Evolutionary conservation across 2,888 invertebrate species (phyloP).

Genomic region (Blastobasis lacticolella): DNA sequence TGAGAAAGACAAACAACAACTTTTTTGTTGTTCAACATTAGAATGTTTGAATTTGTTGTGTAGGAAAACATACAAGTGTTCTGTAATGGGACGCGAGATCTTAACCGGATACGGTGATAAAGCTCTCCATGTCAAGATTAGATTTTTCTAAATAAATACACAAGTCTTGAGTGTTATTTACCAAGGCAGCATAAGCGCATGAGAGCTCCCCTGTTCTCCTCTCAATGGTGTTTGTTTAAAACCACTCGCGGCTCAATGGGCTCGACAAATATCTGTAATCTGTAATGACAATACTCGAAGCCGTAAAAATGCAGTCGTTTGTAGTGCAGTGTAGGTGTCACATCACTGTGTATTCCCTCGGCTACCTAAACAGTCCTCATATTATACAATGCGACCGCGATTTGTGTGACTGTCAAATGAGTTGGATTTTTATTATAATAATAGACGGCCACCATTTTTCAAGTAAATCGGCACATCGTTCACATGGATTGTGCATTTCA

Average conservation of each 20-base stretch:
- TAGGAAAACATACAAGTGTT: slow-evolving; percentile 28
- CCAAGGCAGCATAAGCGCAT: slow-evolving; percentile 38
- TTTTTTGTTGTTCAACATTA: slow-evolving; percentile 4
- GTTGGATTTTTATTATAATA: too few relatives aligned
- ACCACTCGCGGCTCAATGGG: slow-evolving; percentile 57
- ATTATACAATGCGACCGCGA: too few relatives aligned
- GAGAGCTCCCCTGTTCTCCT: slow-evolving; percentile 47
- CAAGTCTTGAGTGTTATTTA: slow-evolving; percentile 38
- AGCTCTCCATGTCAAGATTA: slow-evolving; percentile 53
- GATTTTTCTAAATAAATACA: slow-evolving; percentile 55
- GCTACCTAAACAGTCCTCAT: too few relatives aligned
- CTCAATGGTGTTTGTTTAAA: slow-evolving; percentile 64
- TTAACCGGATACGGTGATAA: slow-evolving; percentile 55
- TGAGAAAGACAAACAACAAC: slow-evolving; percentile 51
- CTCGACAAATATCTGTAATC: slow-evolving; percentile 51
- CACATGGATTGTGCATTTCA: too few relatives aligned
- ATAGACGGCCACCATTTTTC: too few relatives aligned
- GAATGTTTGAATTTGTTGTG: slow-evolving; percentile 36
- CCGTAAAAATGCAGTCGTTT: slow-evolving; percentile 7
- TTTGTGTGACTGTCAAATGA: too few relatives aligned
- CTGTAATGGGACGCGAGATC: slow-evolving; percentile 26
- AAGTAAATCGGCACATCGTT: too few relatives aligned
- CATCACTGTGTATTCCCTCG: slow-evolving; percentile 15
- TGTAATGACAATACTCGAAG: slow-evolving; percentile 48
- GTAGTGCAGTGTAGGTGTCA: slow-evolving; percentile 24